These are phyloP conservation scores for Orientallactaga sibirica DNA, from an alignment of 2,797 vertebrate genomes.

Conservation along the genomic window DNA sequence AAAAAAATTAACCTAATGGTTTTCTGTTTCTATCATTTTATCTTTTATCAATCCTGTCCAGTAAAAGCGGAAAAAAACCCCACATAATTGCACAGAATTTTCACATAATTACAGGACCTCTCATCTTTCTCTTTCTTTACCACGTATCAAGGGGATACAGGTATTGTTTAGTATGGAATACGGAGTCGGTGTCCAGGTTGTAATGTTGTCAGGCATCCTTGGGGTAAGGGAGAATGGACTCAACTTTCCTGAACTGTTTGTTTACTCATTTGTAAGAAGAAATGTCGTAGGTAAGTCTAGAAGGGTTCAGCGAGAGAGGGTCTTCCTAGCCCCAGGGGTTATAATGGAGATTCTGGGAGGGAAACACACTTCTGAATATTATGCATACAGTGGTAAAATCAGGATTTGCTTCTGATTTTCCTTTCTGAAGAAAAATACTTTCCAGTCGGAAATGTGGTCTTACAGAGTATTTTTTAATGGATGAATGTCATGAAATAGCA, in stretches of 20 bases:
- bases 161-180: neutral
- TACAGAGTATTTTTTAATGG: slow-evolving; percentile 2
- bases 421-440: slow-evolving; percentile 8
- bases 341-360: neutral
- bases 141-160: too few species aligned
- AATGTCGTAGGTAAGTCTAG: neutral
- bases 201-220: neutral
- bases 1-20: neutral
- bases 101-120: neutral
- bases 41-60: neutral
- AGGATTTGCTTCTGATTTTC: neutral
- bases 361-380: neutral
- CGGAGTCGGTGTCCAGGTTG: neutral
- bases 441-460: slow-evolving; percentile 22
- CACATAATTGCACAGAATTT: neutral
- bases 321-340: neutral
- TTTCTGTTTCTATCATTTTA: neutral
- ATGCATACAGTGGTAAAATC: neutral
- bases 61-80: neutral
- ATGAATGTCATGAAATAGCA: neutral
- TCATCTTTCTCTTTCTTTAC: neutral
- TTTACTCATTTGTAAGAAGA: neutral
- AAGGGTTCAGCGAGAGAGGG: neutral
- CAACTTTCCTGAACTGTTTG: neutral
- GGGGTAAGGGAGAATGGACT: too few species aligned